Conservation (phyloP, 2,113 vertebrate species). For the Falco punctatus region DNA sequence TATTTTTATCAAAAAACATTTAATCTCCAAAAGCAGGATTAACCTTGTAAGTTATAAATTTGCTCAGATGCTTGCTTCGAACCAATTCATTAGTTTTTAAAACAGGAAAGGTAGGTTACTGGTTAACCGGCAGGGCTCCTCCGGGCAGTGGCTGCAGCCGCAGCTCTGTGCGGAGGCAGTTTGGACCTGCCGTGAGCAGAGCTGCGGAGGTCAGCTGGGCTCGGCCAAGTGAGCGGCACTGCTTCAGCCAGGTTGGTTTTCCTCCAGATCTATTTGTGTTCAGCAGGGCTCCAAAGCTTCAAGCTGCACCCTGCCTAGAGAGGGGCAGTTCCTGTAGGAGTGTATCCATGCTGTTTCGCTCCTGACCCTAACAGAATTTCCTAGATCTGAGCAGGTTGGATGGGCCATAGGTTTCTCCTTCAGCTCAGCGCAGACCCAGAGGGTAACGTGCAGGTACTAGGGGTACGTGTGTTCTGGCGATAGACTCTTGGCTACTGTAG, state of each 20-base stretch:
- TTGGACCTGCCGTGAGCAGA: neutral
- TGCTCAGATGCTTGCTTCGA: neutral
- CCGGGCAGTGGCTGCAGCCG: neutral
- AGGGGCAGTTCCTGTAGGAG: neutral
- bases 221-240: neutral
- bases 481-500: neutral
- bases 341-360: fast-evolving
- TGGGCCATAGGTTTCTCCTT: neutral
- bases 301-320: neutral
- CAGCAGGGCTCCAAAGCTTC: neutral
- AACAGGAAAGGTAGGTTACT: neutral
- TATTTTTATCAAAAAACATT: neutral
- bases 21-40: neutral
- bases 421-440: neutral
- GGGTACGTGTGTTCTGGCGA: neutral
- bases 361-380: neutral
- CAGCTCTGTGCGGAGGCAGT: fast-evolving
- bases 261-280: neutral
- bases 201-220: neutral
- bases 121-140: neutral
- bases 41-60: neutral
- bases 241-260: neutral
- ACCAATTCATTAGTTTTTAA: neutral
- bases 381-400: neutral
- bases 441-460: neutral